Base-by-base conservation (phyloP, 2,888 invertebrate species). In the Elgonia sp. region DNA sequence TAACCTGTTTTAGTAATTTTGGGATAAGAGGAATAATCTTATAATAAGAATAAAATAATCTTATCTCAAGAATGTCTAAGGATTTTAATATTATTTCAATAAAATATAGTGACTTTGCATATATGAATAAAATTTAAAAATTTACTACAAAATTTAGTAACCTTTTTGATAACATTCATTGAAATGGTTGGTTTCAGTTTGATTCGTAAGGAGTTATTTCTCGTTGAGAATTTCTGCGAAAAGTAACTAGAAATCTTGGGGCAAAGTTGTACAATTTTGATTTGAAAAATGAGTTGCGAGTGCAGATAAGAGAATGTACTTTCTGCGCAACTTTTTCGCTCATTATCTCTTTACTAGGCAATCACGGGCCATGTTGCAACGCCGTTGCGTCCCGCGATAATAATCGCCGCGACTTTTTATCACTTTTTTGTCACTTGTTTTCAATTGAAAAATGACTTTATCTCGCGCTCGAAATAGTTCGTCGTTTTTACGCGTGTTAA, bases 361-460 rank as follows among this genome's bases (percentile, higher is more conserved):
- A 89, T 89, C 87, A 84, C 86, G 82, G 84, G 70, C 46, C 84
- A 76, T 89, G 89, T 89, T 86, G 89, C 84, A 89, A 89, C 83
- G 82, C 37, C 67, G 84, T 89, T 86, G 84, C 86, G 86, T 86
- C 84, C 72, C 79, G 84, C 84, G 89, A 86, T 89, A 86, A 84
- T 86, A 86, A 89, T 84, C 86, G 73, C 77, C 73, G 62, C 62
- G 67, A 73, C 62, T 87, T 87, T 87, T 83, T 79, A 83, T 79
- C 87, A 84, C 73, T 75, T 86, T 79, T 86, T 88, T 86, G 79
- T 85, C 83, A 85, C 80, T 50, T 67, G 73, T 84, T 80, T 86
- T 81, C 81, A 82, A 72, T 86, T 84, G 82, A 80, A 82, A 84
- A 89, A 86, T 86, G 72, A 72, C 84, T 84, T 84, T 72, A 88